Base-by-base conservation (phyloP, 2,888 invertebrate species). In the Tenthredo mesomela region DNA sequence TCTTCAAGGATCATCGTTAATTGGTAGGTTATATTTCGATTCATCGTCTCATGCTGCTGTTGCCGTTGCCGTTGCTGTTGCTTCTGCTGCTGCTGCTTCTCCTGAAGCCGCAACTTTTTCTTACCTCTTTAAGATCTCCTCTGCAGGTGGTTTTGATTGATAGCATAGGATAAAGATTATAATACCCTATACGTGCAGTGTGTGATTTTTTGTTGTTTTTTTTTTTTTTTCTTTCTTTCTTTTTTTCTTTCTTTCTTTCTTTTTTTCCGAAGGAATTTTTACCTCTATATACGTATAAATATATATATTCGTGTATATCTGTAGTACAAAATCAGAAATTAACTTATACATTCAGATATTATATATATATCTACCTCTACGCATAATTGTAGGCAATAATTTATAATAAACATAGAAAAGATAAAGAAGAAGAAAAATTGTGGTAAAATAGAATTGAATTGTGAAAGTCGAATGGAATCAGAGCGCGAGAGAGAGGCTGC, bases 1-100 rank as follows among this genome's bases (percentile, higher is more conserved):
- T 43, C 71, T 73, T 43, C 43, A 21, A 73, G 71, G 40, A 73
- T 43, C 71, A 43, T 73, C 40, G 71, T 73, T 73, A 73, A 73
- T 73, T 73, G 71, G 71, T 73, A 43, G 71, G 43, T 73, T 73
- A 73, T 73, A 73, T 73, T 73, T 43, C 71, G 71, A 73, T 73
- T 73, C 71, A 73, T 43, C 71, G 71, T 73, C 71, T 43, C 71
- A 67, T 67, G 67, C 67, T 33, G 33, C 33, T 9, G 21, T 18
- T 61, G 61, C 61, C 1, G 21, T 18, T 61, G 61, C 61, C 12
- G 9, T 18, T 61, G 61, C 61, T 0, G 61, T n/a, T 61, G 61
- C 25, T n/a, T 2, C 61, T 61, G 3, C 61, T 21, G 2, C 25
- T 29, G 61, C n/a, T 50, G 50, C 50, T 54, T 2, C 54, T 54